These are phyloP conservation scores for Trimorus sp. DNA, from an alignment of 2,888 invertebrate genomes.

Conservation along the genomic window DNA sequence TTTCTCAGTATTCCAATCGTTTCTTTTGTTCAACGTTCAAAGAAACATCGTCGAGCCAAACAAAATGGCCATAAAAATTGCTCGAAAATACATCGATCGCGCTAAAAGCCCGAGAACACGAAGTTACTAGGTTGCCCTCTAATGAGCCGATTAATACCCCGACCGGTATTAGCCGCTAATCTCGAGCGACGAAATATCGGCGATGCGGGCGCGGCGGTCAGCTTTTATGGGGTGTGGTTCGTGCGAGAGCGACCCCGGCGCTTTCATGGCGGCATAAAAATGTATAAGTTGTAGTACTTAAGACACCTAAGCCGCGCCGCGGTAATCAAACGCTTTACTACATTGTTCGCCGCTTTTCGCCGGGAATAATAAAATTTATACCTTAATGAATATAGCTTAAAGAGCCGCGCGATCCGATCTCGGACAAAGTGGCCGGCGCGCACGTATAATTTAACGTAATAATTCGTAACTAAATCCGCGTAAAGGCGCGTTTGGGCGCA, in stretches of 20 bases:
- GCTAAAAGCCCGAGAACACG: too few relatives aligned
- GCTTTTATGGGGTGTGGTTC: conserved; percentile 20
- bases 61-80: too few relatives aligned
- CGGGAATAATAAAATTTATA: conserved; percentile 27
- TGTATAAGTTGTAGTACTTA: conserved; percentile 25
- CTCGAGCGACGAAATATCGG: not conserved
- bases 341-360: conserved; percentile 18
- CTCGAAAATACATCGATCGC: too few relatives aligned
- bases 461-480: conserved; percentile 46
- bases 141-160: too few relatives aligned
- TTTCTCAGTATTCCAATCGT: too few relatives aligned
- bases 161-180: too few relatives aligned
- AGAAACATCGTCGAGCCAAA: too few relatives aligned
- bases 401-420: conserved; percentile 16
- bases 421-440: conserved; percentile 7
- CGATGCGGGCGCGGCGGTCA: conserved; percentile 1
- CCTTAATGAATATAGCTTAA: conserved; percentile 48
- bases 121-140: too few relatives aligned
- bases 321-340: conserved; percentile 16
- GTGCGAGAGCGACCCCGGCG: not conserved
- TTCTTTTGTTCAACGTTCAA: too few relatives aligned
- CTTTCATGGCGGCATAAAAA: conserved; percentile 27
- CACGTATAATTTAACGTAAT: conserved; percentile 52
- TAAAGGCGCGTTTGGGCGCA: conserved; percentile 15
- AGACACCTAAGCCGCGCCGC: conserved; percentile 15